Evolutionary conservation across 1,140 invertebrate genomes (phyloP).

Genomic region (Drosophila nigromelanica): DNA sequence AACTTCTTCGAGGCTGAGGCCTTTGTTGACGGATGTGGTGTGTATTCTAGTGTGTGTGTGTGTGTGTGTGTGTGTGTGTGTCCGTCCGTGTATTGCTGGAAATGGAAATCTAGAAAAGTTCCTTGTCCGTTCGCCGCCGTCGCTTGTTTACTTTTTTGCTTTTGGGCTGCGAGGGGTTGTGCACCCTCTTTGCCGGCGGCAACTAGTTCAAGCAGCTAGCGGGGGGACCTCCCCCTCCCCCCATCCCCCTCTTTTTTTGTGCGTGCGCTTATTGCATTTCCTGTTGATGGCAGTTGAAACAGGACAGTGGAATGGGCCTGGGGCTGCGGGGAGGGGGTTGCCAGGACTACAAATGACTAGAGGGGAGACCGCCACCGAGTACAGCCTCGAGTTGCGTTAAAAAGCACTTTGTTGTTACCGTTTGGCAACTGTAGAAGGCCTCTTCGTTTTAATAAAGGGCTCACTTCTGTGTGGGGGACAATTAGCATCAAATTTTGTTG

Average conservation of each 20-base stretch:
- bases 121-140: slow-evolving; percentile 40
- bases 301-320: neutral
- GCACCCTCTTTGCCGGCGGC: slow-evolving; percentile 24
- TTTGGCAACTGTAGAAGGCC: slow-evolving; percentile 22
- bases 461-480: slow-evolving; percentile 50
- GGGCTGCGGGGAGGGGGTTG: slow-evolving; percentile 6
- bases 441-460: slow-evolving; percentile 53
- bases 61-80: slow-evolving; percentile 1
- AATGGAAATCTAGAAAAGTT: slow-evolving; percentile 55
- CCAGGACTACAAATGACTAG: slow-evolving; percentile 7
- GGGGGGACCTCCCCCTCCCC: slow-evolving; percentile 10
- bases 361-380: slow-evolving; percentile 25
- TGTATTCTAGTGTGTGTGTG: neutral
- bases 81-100: slow-evolving; percentile 2
- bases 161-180: slow-evolving; percentile 24
- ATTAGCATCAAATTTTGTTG: slow-evolving; percentile 73
- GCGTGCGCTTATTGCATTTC: slow-evolving; percentile 77
- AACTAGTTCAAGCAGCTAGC: slow-evolving; percentile 27
- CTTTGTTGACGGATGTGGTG: slow-evolving; percentile 70
- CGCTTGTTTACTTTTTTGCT: slow-evolving; percentile 60
- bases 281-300: slow-evolving; percentile 22
- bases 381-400: slow-evolving; percentile 66
- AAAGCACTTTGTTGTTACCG: slow-evolving; percentile 63
- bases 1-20: slow-evolving; percentile 55
- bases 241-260: slow-evolving; percentile 8